Evolutionary conservation across 2,797 vertebrate genomes (phyloP).

Genomic region (Vireo griseus): DNA sequence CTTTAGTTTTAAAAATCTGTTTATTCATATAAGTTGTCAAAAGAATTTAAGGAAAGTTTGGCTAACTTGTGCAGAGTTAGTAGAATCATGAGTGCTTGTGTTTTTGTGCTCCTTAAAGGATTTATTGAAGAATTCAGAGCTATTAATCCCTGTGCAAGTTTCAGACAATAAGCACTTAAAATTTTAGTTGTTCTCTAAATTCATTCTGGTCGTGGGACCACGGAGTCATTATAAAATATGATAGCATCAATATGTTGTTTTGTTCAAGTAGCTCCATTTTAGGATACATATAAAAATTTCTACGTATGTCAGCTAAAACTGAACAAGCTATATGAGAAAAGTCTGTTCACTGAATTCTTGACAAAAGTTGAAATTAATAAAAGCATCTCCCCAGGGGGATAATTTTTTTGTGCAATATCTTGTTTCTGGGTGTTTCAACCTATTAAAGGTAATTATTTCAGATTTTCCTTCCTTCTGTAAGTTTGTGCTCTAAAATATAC

Average conservation of each 20-base stretch:
- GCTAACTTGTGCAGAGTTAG: not conserved
- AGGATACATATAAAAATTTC: not conserved
- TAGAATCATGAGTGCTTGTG: not conserved
- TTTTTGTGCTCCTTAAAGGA: not conserved
- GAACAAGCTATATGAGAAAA: not conserved
- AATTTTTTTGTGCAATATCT: not conserved
- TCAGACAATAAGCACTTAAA: not conserved
- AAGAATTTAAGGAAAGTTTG: not conserved
- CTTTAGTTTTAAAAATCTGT: not conserved
- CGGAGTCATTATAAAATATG: not conserved
- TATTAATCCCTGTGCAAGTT: not conserved
- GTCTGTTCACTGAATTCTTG: not conserved
- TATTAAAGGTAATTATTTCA: not conserved
- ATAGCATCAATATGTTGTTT: not conserved
- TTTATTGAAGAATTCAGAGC: not conserved
- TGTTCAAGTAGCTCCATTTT: not conserved
- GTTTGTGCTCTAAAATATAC: not conserved
- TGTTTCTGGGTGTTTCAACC: not conserved
- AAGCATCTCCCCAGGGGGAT: not conserved
- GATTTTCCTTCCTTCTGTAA: not conserved
- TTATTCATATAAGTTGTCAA: not conserved
- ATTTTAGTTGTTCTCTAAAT: slow-evolving; percentile 10
- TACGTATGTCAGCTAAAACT: not conserved
- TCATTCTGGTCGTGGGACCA: not conserved
- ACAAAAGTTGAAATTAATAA: not conserved